These are phyloP conservation scores for Pluvialis apricaria DNA, from an alignment of 2,113 vertebrate genomes.

Conservation along the genomic window DNA sequence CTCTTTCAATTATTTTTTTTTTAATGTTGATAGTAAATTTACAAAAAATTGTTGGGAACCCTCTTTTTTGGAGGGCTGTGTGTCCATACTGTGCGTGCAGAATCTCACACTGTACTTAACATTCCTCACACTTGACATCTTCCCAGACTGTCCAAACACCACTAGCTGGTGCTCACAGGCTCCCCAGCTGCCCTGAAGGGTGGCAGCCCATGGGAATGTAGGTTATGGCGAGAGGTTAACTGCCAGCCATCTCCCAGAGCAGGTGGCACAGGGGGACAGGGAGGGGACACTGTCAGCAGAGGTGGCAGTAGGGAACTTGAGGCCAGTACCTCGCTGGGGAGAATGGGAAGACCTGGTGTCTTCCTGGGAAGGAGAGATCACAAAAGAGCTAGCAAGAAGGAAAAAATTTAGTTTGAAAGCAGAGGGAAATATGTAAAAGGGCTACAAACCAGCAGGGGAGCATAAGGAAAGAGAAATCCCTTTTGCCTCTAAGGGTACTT, in stretches of 20 bases:
- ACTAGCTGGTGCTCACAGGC: neutral
- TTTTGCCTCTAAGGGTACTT: neutral
- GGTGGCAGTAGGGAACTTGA: neutral
- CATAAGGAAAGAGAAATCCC: neutral
- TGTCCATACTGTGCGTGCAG: neutral
- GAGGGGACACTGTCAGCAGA: neutral
- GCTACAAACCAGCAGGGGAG: neutral
- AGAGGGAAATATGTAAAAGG: neutral
- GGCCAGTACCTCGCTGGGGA: neutral
- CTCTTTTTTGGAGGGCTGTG: neutral
- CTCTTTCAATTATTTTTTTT: neutral
- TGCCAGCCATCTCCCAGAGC: neutral
- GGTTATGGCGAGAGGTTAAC: neutral
- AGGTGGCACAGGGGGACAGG: neutral
- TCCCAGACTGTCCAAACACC: neutral
- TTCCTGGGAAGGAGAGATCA: neutral
- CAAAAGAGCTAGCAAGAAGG: neutral
- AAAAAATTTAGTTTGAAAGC: neutral
- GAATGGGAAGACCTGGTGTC: neutral
- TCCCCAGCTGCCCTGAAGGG: neutral
- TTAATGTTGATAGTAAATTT: neutral
- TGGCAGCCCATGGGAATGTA: neutral
- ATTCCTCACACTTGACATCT: constrained; percentile 7
- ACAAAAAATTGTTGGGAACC: neutral
- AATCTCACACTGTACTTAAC: neutral